Evolutionary conservation across 2,888 invertebrate genomes (phyloP).

Genomic region (Brassicogethes aeneus): DNA sequence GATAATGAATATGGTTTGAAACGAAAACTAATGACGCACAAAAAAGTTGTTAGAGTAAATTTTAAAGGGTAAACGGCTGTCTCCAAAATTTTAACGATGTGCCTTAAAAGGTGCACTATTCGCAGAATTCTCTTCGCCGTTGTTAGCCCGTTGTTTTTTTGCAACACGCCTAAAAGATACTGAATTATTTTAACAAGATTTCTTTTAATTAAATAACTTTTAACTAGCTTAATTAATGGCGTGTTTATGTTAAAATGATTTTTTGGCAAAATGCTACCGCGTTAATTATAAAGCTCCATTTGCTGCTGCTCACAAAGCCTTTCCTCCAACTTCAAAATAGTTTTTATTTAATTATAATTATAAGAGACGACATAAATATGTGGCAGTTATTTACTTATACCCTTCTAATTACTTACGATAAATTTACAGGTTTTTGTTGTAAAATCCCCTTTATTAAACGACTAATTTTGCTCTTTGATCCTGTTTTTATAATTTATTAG

Average conservation of each 20-base stretch:
- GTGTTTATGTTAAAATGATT: neutral
- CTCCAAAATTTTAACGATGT: slow-evolving; percentile 3
- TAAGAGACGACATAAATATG: too few relatives aligned
- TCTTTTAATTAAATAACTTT: slow-evolving; percentile 1
- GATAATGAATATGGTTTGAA: slow-evolving; percentile 3
- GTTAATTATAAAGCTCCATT: neutral
- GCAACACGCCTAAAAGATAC: neutral
- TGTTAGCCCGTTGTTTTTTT: neutral
- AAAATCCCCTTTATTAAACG: too few relatives aligned
- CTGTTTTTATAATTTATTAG: too few relatives aligned
- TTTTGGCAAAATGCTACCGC: neutral
- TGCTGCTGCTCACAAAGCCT: too few relatives aligned
- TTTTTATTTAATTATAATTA: too few relatives aligned
- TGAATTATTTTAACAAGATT: neutral
- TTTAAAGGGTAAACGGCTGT: slow-evolving; percentile 1
- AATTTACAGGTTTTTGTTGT: too few relatives aligned
- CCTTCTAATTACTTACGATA: too few relatives aligned
- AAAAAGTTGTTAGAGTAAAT: slow-evolving; percentile 2
- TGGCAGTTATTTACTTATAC: too few relatives aligned
- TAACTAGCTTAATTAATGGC: slow-evolving; percentile 1
- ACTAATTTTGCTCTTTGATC: too few relatives aligned
- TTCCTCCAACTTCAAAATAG: too few relatives aligned
- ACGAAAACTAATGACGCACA: neutral
- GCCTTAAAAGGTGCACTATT: slow-evolving; percentile 3
- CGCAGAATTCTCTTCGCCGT: slow-evolving; percentile 2